Percentiles rank a stretch among this genome's conserved stretches.
phyloP scores from a whole-genome alignment of 2,888 invertebrate species.

The Agrochola litura region DNA sequence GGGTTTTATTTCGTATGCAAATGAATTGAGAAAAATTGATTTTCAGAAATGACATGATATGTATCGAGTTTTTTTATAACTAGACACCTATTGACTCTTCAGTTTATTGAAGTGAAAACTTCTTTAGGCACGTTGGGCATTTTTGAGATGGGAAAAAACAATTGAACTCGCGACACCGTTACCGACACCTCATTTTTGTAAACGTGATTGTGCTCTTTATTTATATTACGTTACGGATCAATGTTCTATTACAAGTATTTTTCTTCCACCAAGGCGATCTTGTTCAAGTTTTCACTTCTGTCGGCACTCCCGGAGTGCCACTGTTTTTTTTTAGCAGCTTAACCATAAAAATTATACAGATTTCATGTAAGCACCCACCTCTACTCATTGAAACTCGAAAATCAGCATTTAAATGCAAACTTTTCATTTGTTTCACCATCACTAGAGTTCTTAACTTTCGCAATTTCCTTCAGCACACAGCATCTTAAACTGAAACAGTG shows the following conservation, averaged over 20 bases:
- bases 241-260: too few species aligned
- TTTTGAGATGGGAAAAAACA: too few species aligned
- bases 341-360: neutral
- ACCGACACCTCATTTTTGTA: too few species aligned
- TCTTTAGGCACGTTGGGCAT: too few species aligned
- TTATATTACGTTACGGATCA: too few species aligned
- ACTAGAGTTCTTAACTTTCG: neutral
- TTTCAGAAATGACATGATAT: neutral
- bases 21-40: neutral
- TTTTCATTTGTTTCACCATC: neutral
- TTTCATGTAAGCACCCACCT: neutral
- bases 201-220: too few species aligned
- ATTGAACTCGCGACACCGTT: too few species aligned
- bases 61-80: neutral
- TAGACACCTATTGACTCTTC: too few species aligned
- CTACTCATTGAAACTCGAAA: neutral
- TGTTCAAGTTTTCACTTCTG: too few species aligned
- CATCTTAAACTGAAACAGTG: conserved; percentile 50
- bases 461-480: conserved; percentile 38
- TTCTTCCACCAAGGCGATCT: too few species aligned
- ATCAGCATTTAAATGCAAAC: neutral
- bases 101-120: too few species aligned
- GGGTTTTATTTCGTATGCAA: conserved; percentile 10
- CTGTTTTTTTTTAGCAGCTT: neutral
- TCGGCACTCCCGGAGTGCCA: too few species aligned